Evolutionary conservation across 2,888 invertebrate genomes (phyloP).

Genomic region (Volucella bombylans): DNA sequence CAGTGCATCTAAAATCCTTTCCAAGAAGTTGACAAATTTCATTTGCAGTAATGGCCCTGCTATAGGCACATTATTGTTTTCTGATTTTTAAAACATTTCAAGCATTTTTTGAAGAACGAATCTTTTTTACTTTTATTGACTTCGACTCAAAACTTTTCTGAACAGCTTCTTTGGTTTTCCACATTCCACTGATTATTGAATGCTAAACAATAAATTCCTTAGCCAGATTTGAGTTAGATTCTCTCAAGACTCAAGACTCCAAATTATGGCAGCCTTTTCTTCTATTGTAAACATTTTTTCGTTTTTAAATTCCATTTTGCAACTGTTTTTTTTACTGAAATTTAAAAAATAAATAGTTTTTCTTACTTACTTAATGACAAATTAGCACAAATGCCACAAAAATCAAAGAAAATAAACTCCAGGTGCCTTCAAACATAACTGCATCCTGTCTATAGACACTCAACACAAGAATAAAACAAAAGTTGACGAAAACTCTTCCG

Average conservation of each 20-base stretch:
- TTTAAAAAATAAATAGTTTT: not conserved
- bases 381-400: too few relatives aligned
- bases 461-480: not conserved
- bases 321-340: not conserved
- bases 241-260: not conserved
- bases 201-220: not conserved
- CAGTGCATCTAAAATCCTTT: not conserved
- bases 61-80: too few relatives aligned
- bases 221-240: not conserved
- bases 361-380: too few relatives aligned
- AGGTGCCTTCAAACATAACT: not conserved
- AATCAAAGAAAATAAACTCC: not conserved
- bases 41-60: too few relatives aligned
- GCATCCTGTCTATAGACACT: not conserved
- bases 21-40: not conserved
- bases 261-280: not conserved
- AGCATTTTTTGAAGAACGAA: not conserved
- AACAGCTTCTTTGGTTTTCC: not conserved
- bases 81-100: not conserved
- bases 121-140: not conserved
- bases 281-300: not conserved
- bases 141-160: not conserved
- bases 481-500: not conserved
- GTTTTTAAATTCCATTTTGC: not conserved
- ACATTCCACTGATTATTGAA: not conserved